Evolutionary conservation across 2,113 vertebrate species (phyloP).

Genomic region (Solea senegalensis): DNA sequence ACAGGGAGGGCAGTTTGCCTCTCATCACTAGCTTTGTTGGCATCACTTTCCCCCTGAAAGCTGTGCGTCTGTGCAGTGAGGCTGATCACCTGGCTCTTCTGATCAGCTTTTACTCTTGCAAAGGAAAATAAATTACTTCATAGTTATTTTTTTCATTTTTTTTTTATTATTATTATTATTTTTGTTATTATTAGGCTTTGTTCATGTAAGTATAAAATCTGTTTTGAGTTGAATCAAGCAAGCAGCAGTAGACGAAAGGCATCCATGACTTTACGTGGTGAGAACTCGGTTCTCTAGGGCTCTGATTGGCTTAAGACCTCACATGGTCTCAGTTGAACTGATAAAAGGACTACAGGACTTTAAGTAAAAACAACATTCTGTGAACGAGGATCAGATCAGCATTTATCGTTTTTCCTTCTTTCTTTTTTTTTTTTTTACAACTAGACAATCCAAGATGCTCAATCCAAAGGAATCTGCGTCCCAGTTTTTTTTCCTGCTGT

Average conservation of each 20-base stretch:
- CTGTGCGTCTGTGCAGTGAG: constrained; percentile 62
- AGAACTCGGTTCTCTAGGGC: constrained; percentile 65
- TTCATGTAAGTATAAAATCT: constrained; percentile 75
- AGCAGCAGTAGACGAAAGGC: constrained; percentile 90
- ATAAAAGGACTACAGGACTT: constrained; percentile 62
- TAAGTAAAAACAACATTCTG: constrained; percentile 68
- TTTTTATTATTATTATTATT: constrained; percentile 52
- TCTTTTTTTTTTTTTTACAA: background rate
- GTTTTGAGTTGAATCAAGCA: constrained; percentile 77
- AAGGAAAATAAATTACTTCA: constrained; percentile 76
- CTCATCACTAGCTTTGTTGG: constrained; percentile 78
- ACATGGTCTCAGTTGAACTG: constrained; percentile 49
- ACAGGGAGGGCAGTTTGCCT: constrained; percentile 54
- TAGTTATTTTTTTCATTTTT: constrained; percentile 43
- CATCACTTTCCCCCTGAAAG: constrained; percentile 76
- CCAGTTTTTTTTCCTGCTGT: background rate
- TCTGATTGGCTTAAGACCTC: constrained; percentile 63
- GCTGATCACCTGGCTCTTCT: constrained; percentile 78
- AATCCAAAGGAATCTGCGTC: constrained; percentile 14
- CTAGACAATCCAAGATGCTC: constrained; percentile 10
- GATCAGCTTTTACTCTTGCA: constrained; percentile 62
- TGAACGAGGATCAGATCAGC: constrained; percentile 95
- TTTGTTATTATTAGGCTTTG: constrained; percentile 27
- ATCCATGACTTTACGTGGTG: constrained; percentile 76
- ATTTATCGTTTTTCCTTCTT: constrained; percentile 30